These are phyloP conservation scores for Notechis scutatus DNA, from an alignment of 2,113 vertebrate genomes.

Conservation along the genomic window DNA sequence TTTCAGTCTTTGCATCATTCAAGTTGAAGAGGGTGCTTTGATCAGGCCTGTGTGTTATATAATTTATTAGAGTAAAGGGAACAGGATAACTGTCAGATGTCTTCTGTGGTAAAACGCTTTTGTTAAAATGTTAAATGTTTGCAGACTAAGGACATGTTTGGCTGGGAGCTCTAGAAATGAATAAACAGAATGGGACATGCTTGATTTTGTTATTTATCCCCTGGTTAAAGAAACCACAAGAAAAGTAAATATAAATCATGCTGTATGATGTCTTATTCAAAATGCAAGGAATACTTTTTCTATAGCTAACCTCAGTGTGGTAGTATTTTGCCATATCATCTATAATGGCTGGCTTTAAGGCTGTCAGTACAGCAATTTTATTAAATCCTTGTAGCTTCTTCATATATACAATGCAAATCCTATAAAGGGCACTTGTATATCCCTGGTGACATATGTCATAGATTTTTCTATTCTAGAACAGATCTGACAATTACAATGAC, in stretches of 20 bases:
- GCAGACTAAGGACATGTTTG: slow-evolving; percentile 73
- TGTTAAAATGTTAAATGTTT: slow-evolving; percentile 80
- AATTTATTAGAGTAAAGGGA: slow-evolving; percentile 75
- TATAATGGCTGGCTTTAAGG: slow-evolving; percentile 57
- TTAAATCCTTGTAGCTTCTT: slow-evolving; percentile 61
- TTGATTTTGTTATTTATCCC: slow-evolving; percentile 77
- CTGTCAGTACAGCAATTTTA: slow-evolving; percentile 56
- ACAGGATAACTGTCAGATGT: slow-evolving; percentile 85
- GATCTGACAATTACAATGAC: slow-evolving; percentile 8
- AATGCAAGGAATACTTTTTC: slow-evolving; percentile 52
- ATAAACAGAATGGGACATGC: slow-evolving; percentile 75
- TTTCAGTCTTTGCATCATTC: slow-evolving; percentile 74
- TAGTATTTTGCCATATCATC: slow-evolving; percentile 36
- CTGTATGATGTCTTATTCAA: slow-evolving; percentile 65
- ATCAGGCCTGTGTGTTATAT: slow-evolving; percentile 71
- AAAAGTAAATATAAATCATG: slow-evolving; percentile 72
- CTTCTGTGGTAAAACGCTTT: slow-evolving; percentile 76
- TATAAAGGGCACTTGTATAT: slow-evolving; percentile 40
- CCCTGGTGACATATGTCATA: slow-evolving; percentile 51
- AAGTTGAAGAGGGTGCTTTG: slow-evolving; percentile 71
- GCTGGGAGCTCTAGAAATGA: slow-evolving; percentile 62
- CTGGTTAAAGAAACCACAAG: slow-evolving; percentile 67
- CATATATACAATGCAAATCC: slow-evolving; percentile 61
- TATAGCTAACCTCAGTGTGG: slow-evolving; percentile 52
- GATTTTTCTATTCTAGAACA: slow-evolving; percentile 48